Percentiles rank a stretch among this genome's conserved stretches.
These are phyloP conservation scores for Colletes collaris DNA, from an alignment of 2,888 invertebrate genomes.

Conservation along the genomic window DNA sequence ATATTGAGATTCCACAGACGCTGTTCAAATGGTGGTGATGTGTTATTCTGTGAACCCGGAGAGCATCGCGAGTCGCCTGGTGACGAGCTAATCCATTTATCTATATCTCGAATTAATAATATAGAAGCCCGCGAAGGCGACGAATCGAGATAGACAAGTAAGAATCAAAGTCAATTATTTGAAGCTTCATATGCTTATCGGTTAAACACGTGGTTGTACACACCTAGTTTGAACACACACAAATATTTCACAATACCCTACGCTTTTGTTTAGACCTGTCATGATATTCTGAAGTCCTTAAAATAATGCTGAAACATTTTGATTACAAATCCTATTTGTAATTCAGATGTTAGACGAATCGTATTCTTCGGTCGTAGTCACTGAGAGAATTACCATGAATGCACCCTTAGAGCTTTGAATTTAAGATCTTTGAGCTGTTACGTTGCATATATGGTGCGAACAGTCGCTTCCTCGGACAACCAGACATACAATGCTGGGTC, in stretches of 20 bases:
- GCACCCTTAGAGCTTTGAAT: too few relatives aligned
- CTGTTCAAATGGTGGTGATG: constrained; percentile 16
- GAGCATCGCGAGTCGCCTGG: constrained; percentile 8
- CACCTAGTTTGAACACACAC: too few relatives aligned
- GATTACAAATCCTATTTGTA: too few relatives aligned
- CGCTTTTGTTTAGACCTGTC: too few relatives aligned
- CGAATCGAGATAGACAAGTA: background rate
- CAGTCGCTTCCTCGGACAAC: background rate
- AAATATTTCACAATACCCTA: too few relatives aligned
- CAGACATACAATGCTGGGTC: background rate
- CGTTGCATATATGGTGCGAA: background rate
- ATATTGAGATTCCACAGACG: constrained; percentile 15
- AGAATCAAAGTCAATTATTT: background rate
- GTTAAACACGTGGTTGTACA: too few relatives aligned
- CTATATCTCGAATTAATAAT: constrained; percentile 1
- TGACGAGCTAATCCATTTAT: constrained; percentile 3
- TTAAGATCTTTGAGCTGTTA: background rate
- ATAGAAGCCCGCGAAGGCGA: background rate
- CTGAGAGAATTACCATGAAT: too few relatives aligned
- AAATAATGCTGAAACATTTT: too few relatives aligned
- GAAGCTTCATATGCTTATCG: too few relatives aligned
- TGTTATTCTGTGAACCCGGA: constrained; percentile 9
- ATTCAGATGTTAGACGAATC: too few relatives aligned
- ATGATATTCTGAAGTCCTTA: too few relatives aligned
- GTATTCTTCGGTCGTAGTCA: too few relatives aligned